Conservation (phyloP, 2,888 invertebrate genomes). For the Anarsia innoxiella region DNA sequence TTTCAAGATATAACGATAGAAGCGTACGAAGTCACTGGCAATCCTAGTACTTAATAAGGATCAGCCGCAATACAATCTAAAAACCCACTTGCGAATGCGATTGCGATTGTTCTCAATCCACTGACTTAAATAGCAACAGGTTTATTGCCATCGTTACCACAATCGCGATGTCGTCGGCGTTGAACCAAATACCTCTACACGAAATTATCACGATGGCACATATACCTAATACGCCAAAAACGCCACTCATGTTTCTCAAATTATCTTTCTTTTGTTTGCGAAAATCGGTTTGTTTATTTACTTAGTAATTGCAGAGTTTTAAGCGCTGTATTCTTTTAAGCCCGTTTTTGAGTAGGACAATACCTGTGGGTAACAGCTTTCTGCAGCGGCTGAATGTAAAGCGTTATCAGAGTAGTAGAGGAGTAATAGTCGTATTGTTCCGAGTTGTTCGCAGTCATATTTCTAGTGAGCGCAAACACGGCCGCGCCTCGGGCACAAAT, state of each 20-base stretch:
- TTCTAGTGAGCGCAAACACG: not conserved
- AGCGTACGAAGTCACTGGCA: too few relatives aligned
- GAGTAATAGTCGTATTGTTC: not conserved
- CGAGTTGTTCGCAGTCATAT: not conserved
- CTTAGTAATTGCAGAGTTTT: too few relatives aligned
- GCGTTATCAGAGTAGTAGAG: not conserved
- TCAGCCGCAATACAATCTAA: conserved; percentile 3
- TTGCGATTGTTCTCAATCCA: conserved; percentile 6
- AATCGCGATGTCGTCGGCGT: not conserved
- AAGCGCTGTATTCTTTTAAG: too few relatives aligned
- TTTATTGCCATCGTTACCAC: not conserved
- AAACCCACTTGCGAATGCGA: conserved; percentile 7
- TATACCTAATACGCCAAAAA: conserved; percentile 2
- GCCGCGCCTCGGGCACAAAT: too few relatives aligned
- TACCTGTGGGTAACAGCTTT: not conserved
- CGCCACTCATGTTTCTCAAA: not conserved
- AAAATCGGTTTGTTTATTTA: too few relatives aligned
- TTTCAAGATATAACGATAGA: too few relatives aligned
- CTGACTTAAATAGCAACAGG: conserved; percentile 4
- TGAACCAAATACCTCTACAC: not conserved
- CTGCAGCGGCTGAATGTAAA: not conserved
- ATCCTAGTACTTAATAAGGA: too few relatives aligned
- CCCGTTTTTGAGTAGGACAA: not conserved
- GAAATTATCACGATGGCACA: conserved; percentile 1
- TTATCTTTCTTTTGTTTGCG: not conserved